phyloP scores from a whole-genome alignment of 2,113 vertebrate genomes.

The Microtus richardsoni region DNA sequence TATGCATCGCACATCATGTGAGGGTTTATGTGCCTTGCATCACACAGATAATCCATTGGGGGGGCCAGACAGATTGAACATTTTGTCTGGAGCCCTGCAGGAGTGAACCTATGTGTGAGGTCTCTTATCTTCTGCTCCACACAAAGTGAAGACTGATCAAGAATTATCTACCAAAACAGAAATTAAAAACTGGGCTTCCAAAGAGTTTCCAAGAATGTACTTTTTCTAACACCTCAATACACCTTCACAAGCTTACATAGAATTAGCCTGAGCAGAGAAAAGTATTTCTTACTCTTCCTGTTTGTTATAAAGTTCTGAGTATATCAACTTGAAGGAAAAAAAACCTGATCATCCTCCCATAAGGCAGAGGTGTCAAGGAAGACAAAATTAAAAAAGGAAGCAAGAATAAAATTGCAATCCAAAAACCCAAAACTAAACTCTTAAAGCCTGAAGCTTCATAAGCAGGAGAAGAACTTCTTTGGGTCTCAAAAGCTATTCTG shows the following conservation, averaged over 20 bases:
- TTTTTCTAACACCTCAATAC: not conserved
- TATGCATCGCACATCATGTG: accelerated
- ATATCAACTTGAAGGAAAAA: not conserved
- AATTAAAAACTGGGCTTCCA: slow-evolving; percentile 7
- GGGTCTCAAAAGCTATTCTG: not conserved
- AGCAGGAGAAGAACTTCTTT: not conserved
- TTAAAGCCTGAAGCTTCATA: not conserved
- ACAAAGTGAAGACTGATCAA: not conserved
- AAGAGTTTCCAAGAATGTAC: not conserved
- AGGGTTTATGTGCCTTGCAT: not conserved
- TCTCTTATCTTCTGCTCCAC: not conserved
- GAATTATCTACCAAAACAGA: slow-evolving; percentile 3
- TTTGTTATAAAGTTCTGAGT: not conserved
- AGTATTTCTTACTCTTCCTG: not conserved
- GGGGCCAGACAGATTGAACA: slow-evolving; percentile 24
- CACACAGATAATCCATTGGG: not conserved
- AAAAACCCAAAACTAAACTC: not conserved
- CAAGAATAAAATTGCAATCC: not conserved
- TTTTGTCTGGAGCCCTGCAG: not conserved
- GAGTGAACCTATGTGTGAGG: not conserved
- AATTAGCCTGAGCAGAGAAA: not conserved
- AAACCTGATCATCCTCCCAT: not conserved
- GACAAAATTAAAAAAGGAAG: not conserved
- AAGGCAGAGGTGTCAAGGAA: not conserved
- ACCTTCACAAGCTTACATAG: not conserved